Base-by-base conservation (phyloP, 1,140 invertebrate species). In the Phthorimaea operculella region DNA sequence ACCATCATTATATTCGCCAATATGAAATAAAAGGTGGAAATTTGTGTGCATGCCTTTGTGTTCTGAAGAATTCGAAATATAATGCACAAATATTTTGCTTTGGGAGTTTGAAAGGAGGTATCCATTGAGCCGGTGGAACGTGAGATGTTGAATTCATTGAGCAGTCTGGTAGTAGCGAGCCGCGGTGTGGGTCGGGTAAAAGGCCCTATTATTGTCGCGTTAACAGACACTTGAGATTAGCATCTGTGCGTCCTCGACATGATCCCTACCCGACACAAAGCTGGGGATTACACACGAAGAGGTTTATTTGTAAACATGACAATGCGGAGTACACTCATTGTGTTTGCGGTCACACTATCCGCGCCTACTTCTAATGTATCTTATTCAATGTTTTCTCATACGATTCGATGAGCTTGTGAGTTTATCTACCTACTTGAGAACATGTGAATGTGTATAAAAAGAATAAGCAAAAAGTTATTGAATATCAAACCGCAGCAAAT, bases 181-280 rank as follows among this genome's bases (percentile, higher is more conserved):
- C 70, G 71, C 64, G 55, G 74, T 72, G 76, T 68, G 76, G 76
- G 72, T 59, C 69, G 72, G 61, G 67, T 76, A 74, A 78, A 80
- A 72, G 73, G 71, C 63, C 54, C 70, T 80, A 84, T 85, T 85
- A 81, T 82, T 68, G 62, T 52, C 64, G 72, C 69, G 79, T 81
- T 81, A 83, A 84, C 78, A 74, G 77, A 82, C 78, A 84, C 81
- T 84, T 84, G 81, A 84, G 81, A 85, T 85, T 83, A 83, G 79
- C 81, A 85, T 85, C 79, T 84, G 81, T 79, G 62, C 67, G 59
- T 79, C 67, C 63, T 78, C 76, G 68, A 60, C 70, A 65, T 53
- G 68, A 74, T 76, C 70, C 70, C 77, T 60, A 68, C 72, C 76
- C 71, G 72, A 68, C 65, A 82, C 77, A 84, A 83, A 77, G 61